phyloP scores from a whole-genome alignment of 2,888 invertebrate species.

The Leptopilina myrica region DNA sequence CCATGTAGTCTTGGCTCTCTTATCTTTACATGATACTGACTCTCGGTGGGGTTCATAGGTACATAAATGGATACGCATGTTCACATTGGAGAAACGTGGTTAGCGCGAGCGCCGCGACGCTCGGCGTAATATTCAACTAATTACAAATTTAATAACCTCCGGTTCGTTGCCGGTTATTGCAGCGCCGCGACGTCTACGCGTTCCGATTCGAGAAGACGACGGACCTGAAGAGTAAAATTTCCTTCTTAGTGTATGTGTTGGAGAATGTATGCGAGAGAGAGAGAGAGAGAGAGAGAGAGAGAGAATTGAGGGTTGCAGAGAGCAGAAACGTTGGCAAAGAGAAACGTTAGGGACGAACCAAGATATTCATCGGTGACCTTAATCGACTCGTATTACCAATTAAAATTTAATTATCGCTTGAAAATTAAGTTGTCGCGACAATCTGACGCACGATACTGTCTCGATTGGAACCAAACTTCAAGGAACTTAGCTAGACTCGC shows the following conservation, averaged over 20 bases:
- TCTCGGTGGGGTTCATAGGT: slow-evolving; percentile 47
- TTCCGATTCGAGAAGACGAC: slow-evolving; percentile 55
- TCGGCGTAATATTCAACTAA: slow-evolving; percentile 72
- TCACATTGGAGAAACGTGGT: slow-evolving; percentile 41
- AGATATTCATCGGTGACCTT: slow-evolving; percentile 63
- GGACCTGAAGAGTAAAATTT: slow-evolving; percentile 11
- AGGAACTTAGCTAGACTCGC: slow-evolving; percentile 22
- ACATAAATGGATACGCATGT: slow-evolving; percentile 47
- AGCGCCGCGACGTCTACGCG: slow-evolving; percentile 61
- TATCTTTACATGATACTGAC: slow-evolving; percentile 30
- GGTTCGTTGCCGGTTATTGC: slow-evolving; percentile 68
- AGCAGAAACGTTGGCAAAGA: slow-evolving; percentile 41
- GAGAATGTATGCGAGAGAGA: slow-evolving; percentile 41
- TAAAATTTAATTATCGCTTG: slow-evolving; percentile 72
- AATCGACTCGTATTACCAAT: slow-evolving; percentile 74
- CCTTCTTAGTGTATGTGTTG: background rate
- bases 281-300: slow-evolving; percentile 47
- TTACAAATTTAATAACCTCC: slow-evolving; percentile 74
- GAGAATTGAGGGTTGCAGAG: slow-evolving; percentile 49
- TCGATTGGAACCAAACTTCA: slow-evolving; percentile 45
- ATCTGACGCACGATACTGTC: slow-evolving; percentile 50
- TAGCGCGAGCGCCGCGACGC: slow-evolving; percentile 57
- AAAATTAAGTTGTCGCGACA: slow-evolving; percentile 67
- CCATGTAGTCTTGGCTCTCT: slow-evolving; percentile 46
- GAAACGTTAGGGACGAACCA: slow-evolving; percentile 39